Evolutionary conservation across 2,113 vertebrate species (phyloP).

Genomic region (Gallinago media): DNA sequence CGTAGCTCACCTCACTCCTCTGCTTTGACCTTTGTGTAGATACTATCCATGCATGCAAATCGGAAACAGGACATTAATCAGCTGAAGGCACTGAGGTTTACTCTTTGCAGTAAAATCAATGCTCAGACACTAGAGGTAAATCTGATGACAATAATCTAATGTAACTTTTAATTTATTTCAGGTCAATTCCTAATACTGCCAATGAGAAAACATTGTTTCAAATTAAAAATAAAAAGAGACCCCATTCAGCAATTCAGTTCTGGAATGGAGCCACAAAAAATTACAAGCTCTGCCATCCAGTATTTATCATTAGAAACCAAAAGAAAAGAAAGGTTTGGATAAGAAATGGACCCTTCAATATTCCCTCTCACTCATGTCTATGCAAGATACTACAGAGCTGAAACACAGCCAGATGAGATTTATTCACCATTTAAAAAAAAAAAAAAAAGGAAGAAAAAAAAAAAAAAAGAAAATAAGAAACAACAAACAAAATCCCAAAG

Average conservation of each 20-base stretch:
- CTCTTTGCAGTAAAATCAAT: background rate
- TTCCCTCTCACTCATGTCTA: background rate
- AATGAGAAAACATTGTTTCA: background rate
- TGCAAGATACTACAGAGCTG: background rate
- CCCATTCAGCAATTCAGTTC: background rate
- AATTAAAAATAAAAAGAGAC: background rate
- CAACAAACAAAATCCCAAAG: background rate
- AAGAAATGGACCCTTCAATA: background rate
- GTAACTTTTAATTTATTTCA: slow-evolving; percentile 5
- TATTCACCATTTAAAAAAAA: background rate
- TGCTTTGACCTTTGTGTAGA: background rate
- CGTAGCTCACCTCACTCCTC: background rate
- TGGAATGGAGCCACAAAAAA: background rate
- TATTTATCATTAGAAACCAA: background rate
- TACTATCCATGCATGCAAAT: background rate
- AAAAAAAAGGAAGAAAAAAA: too few species aligned
- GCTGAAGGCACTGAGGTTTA: background rate
- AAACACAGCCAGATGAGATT: background rate
- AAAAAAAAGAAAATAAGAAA: background rate
- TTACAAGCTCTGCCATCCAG: background rate
- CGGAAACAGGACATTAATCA: background rate
- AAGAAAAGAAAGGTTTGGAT: background rate
- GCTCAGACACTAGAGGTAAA: background rate
- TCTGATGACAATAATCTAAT: slow-evolving; percentile 34
- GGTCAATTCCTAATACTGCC: background rate